phyloP scores from a whole-genome alignment of 2,113 vertebrate species.

The Suricata suricatta region DNA sequence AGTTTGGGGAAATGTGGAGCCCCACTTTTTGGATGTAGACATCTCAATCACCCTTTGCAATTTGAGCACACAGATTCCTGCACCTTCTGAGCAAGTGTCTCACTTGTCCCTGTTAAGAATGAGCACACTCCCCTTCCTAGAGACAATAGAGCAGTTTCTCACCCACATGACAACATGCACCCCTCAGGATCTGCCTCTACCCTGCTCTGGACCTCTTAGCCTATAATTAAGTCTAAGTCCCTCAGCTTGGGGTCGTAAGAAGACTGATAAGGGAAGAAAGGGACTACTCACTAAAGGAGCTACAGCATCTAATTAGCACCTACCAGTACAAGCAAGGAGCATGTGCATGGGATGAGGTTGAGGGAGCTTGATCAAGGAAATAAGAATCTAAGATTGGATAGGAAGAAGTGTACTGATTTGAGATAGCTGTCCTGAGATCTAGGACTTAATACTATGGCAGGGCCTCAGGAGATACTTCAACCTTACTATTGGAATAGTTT shows the following conservation, averaged over 20 bases:
- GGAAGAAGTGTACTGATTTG: neutral
- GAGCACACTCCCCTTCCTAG: neutral
- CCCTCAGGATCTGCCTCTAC: neutral
- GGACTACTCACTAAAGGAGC: neutral
- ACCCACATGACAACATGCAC: accelerated
- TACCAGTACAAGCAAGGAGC: neutral
- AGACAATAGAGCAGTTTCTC: neutral
- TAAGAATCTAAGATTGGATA: neutral
- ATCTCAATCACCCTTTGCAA: neutral
- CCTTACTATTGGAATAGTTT: neutral
- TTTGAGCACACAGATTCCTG: neutral
- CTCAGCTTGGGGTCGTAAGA: neutral
- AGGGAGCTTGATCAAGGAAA: neutral
- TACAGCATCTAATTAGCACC: neutral
- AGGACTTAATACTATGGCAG: neutral
- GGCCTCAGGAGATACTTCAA: neutral
- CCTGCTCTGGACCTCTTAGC: neutral
- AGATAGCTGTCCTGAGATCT: neutral
- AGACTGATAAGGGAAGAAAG: neutral
- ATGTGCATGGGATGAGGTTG: neutral
- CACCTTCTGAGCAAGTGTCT: neutral
- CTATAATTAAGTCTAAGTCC: neutral
- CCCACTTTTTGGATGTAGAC: neutral
- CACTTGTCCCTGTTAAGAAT: neutral
- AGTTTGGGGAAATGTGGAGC: neutral